Evolutionary conservation across 2,797 vertebrate species (phyloP), one percentile per base, ranked within the genome.

Genomic region (Oreochromis mossambicus): DNA sequence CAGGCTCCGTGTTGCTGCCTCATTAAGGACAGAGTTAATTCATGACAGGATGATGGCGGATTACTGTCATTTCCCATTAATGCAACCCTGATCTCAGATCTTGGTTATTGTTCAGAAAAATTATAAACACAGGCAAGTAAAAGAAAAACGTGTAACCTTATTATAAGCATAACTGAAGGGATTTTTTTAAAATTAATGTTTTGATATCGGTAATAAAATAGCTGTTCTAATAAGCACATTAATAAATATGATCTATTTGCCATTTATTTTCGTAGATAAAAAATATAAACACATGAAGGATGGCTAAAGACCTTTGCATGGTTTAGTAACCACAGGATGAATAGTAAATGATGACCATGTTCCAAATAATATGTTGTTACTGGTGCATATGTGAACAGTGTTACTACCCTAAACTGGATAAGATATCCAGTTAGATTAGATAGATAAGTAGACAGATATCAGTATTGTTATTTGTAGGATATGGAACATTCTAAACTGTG

Each of bases 11-110:
- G 86, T 79, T 5, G 61, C 85, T 73, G 82, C 90, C 87, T 92
- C 86, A 85, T 93, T 91, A 93, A 82, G 41, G 80, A 86, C 48
- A 34, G 56, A 85, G 80, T 80, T 81, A 82, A 90, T 87, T 89
- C 76, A 83, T 83, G 90, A 81, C 70, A 83, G 61, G 52, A 77
- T 87, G 77, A 66, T 14, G 78, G 32, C 19, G 80, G 83, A 89
- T 92, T 89, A 87, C 84, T 92, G 88, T 92, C 87, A 83, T 81
- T 89, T 38, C 83, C 82, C 43, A 86, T 92, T 77, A 89, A 61
- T 77, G 84, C 79, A 88, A 80, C 29, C 43, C 70, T 85, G 63
- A 87, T 84, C 79, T 79, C 66, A 87, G 79, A 89, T 92, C 84
- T 84, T 56, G 83, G 87, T 79, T 32, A 3, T 68, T 84, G 79